Evolutionary conservation across 2,888 invertebrate species (phyloP).

Genomic region (Chymomyza fuscimana): DNA sequence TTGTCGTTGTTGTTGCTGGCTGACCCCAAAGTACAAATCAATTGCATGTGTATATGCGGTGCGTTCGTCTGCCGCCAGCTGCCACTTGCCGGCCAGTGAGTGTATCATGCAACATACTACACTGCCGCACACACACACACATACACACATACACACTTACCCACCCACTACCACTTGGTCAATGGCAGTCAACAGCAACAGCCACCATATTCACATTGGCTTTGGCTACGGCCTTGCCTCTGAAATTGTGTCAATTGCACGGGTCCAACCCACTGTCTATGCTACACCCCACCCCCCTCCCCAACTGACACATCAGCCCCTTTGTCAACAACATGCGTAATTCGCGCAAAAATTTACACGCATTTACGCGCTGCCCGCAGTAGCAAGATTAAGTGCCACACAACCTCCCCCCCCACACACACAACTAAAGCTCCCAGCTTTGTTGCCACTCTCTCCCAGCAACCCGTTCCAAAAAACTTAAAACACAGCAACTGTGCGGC

Average conservation of each 20-base stretch:
- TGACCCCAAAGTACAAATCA: slow-evolving; percentile 73
- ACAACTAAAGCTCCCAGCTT: background rate
- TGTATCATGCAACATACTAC: slow-evolving; percentile 39
- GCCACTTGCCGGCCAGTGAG: slow-evolving; percentile 4
- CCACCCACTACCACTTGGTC: slow-evolving; percentile 44
- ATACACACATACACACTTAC: background rate
- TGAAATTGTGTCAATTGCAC: slow-evolving; percentile 72
- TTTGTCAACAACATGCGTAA: slow-evolving; percentile 69
- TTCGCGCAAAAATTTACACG: slow-evolving; percentile 59
- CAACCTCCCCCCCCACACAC: background rate
- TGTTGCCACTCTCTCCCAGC: too few relatives aligned
- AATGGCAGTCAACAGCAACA: slow-evolving; percentile 51
- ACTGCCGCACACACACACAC: slow-evolving; percentile 20
- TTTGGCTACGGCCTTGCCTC: slow-evolving; percentile 61
- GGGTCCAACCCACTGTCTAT: slow-evolving; percentile 15
- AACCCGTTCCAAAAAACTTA: background rate
- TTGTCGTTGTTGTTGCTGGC: slow-evolving; percentile 28
- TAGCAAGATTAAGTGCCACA: background rate
- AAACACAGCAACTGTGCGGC: background rate
- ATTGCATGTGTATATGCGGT: slow-evolving; percentile 54
- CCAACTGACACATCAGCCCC: slow-evolving; percentile 19
- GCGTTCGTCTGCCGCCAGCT: background rate
- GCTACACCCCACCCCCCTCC: background rate
- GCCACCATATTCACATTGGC: background rate
- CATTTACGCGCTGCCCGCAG: slow-evolving; percentile 17